phyloP scores from a whole-genome alignment of 2,888 invertebrate species.

The Eristalis intricaria region DNA sequence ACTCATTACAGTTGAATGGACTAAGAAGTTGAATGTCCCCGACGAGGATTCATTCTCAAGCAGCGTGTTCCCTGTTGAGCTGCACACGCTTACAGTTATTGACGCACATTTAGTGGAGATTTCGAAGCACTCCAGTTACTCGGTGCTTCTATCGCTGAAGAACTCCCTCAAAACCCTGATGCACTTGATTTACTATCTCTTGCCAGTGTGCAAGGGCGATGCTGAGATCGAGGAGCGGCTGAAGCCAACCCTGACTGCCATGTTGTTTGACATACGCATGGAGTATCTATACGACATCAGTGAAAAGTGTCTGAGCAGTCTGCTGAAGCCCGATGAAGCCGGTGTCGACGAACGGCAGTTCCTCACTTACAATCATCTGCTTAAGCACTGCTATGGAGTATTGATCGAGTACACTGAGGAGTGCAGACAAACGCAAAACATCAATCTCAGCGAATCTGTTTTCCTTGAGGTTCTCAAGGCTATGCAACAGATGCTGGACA shows the following conservation, averaged over 20 bases:
- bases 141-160: conserved; percentile 79
- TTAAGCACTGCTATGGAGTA: conserved; percentile 87
- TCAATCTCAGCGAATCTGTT: conserved; percentile 78
- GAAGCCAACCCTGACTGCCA: conserved; percentile 82
- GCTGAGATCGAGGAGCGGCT: conserved; percentile 76
- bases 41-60: conserved; percentile 77
- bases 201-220: conserved; percentile 75
- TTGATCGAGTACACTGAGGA: conserved; percentile 84
- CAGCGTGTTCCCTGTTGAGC: conserved; percentile 79
- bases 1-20: conserved; percentile 79
- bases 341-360: conserved; percentile 84
- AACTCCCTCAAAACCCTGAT: conserved; percentile 80
- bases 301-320: conserved; percentile 84
- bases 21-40: conserved; percentile 78
- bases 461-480: conserved; percentile 84
- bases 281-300: conserved; percentile 87
- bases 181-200: conserved; percentile 77
- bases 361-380: conserved; percentile 85
- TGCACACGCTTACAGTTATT: conserved; percentile 80
- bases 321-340: conserved; percentile 74
- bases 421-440: conserved; percentile 74
- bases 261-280: conserved; percentile 89
- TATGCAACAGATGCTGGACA: conserved; percentile 93
- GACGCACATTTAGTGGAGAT: conserved; percentile 80
- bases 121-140: conserved; percentile 77